phyloP scores from a whole-genome alignment of 2,113 vertebrate species.

The Sceloporus undulatus region DNA sequence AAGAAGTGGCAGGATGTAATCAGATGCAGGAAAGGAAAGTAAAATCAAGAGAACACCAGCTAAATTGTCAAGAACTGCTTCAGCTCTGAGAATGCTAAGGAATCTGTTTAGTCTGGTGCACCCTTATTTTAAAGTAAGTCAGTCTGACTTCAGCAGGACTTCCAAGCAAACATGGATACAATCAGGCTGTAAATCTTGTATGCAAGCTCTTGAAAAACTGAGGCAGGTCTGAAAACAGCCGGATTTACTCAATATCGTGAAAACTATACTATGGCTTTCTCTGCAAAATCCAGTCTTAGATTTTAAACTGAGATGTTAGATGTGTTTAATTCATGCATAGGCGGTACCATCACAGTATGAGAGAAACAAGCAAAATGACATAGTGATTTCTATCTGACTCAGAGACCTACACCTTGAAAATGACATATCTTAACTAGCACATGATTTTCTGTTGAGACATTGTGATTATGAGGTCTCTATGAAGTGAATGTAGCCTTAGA shows the following conservation, averaged over 20 bases:
- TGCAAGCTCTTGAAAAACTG: not conserved
- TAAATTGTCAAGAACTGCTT: not conserved
- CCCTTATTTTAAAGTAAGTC: not conserved
- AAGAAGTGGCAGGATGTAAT: not conserved
- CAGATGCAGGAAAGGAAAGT: constrained; percentile 2
- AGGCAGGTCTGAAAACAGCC: constrained; percentile 2
- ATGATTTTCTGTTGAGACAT: not conserved
- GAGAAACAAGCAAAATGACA: not conserved
- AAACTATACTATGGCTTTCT: constrained; percentile 3
- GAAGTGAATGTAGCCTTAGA: constrained; percentile 5
- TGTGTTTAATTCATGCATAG: not conserved
- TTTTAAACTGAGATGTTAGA: constrained; percentile 4
- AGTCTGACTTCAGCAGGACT: not conserved
- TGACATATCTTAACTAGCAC: not conserved
- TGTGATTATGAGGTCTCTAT: not conserved
- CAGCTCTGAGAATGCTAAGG: constrained; percentile 12
- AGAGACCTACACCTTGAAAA: constrained; percentile 6
- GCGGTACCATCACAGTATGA: not conserved
- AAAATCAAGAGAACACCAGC: not conserved
- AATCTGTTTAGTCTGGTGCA: not conserved
- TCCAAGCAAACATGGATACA: not conserved
- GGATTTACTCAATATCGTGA: constrained; percentile 17
- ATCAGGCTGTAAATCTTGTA: constrained; percentile 3
- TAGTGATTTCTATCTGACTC: not conserved
- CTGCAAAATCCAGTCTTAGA: not conserved